Conservation (phyloP, 2,113 vertebrate genomes). For the Ancistrus triradiatus region DNA sequence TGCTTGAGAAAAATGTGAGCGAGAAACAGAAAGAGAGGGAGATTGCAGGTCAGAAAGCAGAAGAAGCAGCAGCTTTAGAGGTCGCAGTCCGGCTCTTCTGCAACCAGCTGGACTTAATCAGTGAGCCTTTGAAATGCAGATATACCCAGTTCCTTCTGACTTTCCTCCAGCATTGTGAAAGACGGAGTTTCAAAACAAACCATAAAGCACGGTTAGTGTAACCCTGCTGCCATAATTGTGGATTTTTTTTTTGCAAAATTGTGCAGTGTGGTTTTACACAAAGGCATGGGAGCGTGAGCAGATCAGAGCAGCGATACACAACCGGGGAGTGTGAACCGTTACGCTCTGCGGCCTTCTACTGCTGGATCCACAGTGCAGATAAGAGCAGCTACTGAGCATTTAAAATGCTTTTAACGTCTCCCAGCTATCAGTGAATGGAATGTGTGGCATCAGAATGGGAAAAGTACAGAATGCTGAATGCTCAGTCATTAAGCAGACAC, state of each 20-base stretch:
- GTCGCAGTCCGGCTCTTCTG: conserved; percentile 11
- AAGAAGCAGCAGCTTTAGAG: neutral
- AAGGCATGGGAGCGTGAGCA: neutral
- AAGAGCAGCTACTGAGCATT: too few relatives aligned
- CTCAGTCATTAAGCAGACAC: too few relatives aligned
- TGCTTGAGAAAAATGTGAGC: too few relatives aligned
- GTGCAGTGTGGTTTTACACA: neutral
- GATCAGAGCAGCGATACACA: neutral
- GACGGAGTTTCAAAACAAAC: conserved; percentile 20
- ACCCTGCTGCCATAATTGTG: neutral
- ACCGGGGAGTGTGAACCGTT: too few relatives aligned
- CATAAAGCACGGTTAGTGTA: conserved; percentile 3
- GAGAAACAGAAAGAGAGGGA: too few relatives aligned
- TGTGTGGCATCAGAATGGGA: too few relatives aligned
- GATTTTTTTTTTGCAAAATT: conserved; percentile 1
- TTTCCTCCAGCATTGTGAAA: conserved; percentile 9
- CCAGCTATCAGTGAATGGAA: too few relatives aligned
- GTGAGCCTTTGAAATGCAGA: conserved; percentile 12
- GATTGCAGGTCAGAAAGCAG: too few relatives aligned
- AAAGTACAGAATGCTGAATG: too few relatives aligned
- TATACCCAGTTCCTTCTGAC: conserved; percentile 8
- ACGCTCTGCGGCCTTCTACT: too few relatives aligned
- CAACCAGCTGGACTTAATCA: conserved; percentile 25
- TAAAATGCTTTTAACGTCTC: too few relatives aligned
- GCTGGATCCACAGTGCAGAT: too few relatives aligned